Evolutionary conservation across 2,113 vertebrate genomes (phyloP), one percentile per base, ranked within the genome.

Genomic region (Misgurnus mizolepis): DNA sequence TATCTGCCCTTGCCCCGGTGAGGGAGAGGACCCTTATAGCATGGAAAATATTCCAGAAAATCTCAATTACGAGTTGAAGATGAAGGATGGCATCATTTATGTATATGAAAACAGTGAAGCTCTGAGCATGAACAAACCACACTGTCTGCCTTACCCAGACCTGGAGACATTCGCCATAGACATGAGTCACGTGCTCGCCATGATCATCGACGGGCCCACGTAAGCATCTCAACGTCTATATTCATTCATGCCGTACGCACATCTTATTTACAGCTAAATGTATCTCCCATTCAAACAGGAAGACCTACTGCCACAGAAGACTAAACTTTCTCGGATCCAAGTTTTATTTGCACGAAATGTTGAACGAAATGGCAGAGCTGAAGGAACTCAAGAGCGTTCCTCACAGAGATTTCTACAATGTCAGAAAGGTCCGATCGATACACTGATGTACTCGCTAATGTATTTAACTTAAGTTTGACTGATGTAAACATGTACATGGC

Each of bases 401-500:
- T 0, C 98, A 99, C 84, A 91, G 98, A 86, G 98, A 99, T 89
- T 99, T 99, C 85, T 99, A 99, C 84, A 99, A 99, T 0, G 98
- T 99, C 89, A 95, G 98, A 89, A 99, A 99, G 95, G 98, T 99
- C 78, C 27, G 9, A 18, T 43, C 47, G 17, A 41, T 27, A 55
- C 34, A 39, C 15, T 45, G 15, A 6, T 0, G 4, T 58, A 14
- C 18, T 43, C 14, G n/a, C n/a, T 43, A 41, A 15, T 4, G 18
- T 74, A 11, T 15, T 72, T 41, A 47, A 0, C 6, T 7, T 4
- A 22, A 22, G 5, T 3, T 0, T 14, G 14, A 15, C 40, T 60
- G 27, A 74, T 34, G 41, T 39, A 43, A 53, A 41, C 10, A 18
- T 2, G 45, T 47, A n/a, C 1, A 27, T 39, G 22, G 4, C 55